Evolutionary conservation across 2,888 invertebrate genomes (phyloP).

Genomic region (Pseudoips prasinana): DNA sequence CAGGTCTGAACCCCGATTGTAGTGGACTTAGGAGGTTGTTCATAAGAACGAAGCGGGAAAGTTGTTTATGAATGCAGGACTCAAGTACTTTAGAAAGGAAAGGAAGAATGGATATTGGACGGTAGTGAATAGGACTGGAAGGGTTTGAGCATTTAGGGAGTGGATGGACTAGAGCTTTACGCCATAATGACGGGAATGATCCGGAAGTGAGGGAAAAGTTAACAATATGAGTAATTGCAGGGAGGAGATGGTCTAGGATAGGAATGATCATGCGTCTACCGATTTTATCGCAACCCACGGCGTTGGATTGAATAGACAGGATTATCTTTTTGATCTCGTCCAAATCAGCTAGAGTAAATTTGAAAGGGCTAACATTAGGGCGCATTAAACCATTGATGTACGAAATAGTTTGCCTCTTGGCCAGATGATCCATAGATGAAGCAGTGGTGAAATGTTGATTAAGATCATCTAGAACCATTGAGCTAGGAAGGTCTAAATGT

Average conservation of each 20-base stretch:
- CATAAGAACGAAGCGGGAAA: not conserved
- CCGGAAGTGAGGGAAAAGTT: slow-evolving; percentile 2
- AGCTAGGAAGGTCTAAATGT: not conserved
- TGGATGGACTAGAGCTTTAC: slow-evolving; percentile 1
- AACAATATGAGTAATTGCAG: slow-evolving; percentile 3
- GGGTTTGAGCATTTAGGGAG: slow-evolving; percentile 1
- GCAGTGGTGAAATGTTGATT: slow-evolving; percentile 2
- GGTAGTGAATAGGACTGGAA: not conserved
- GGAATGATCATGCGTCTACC: slow-evolving; percentile 3
- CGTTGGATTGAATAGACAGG: slow-evolving; percentile 6
- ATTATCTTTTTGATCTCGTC: slow-evolving; percentile 5
- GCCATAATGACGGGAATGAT: slow-evolving; percentile 4
- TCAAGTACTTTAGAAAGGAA: slow-evolving; percentile 16
- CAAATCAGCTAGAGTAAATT: not conserved
- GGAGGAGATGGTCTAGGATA: slow-evolving; percentile 1
- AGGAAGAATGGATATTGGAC: slow-evolving; percentile 11
- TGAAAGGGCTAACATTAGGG: not conserved
- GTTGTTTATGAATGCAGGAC: slow-evolving; percentile 4
- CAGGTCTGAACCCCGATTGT: slow-evolving; percentile 7
- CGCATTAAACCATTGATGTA: not conserved
- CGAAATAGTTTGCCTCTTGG: not conserved
- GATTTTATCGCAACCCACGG: slow-evolving; percentile 2
- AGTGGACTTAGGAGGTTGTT: slow-evolving; percentile 2
- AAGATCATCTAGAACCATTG: slow-evolving; percentile 1
- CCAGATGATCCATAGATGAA: not conserved